These are phyloP conservation scores for Parus major DNA, from an alignment of 2,113 vertebrate genomes.

Conservation along the genomic window DNA sequence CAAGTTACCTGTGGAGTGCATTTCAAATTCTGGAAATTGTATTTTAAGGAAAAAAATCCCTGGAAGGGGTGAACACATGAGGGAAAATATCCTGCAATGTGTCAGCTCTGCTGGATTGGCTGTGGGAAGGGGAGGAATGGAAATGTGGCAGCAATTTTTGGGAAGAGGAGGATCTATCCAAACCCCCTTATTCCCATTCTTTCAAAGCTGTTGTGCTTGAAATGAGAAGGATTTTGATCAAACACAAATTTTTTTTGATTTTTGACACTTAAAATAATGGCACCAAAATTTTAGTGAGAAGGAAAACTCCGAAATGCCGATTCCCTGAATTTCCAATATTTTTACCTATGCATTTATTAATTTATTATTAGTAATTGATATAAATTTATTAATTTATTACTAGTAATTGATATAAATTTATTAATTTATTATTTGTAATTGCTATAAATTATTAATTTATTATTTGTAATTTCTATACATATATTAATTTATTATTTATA, in stretches of 20 bases:
- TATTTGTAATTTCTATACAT: rapidly evolving
- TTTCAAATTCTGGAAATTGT: not conserved
- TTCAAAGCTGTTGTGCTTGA: not conserved
- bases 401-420: not conserved
- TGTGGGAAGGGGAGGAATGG: not conserved
- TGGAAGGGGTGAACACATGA: not conserved
- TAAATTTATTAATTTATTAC: not conserved
- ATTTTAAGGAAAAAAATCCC: not conserved
- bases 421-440: not conserved
- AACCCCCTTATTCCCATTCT: not conserved
- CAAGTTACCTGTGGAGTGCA: not conserved
- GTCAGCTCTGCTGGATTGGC: not conserved
- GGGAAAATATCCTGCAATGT: not conserved
- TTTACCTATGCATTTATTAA: rapidly evolving
- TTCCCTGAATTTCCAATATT: not conserved
- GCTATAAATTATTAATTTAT: not conserved
- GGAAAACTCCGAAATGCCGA: not conserved
- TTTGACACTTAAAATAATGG: not conserved
- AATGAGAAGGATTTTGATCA: not conserved
- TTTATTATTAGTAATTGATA: not conserved
- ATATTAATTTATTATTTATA: not conserved
- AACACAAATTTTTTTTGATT: not conserved
- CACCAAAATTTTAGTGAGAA: rapidly evolving
- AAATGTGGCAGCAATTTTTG: not conserved
- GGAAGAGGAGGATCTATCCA: not conserved